Evolutionary conservation across 2,888 invertebrate genomes (phyloP), one percentile per base, ranked within the genome.

Genomic region (Stegana nigrithorax): DNA sequence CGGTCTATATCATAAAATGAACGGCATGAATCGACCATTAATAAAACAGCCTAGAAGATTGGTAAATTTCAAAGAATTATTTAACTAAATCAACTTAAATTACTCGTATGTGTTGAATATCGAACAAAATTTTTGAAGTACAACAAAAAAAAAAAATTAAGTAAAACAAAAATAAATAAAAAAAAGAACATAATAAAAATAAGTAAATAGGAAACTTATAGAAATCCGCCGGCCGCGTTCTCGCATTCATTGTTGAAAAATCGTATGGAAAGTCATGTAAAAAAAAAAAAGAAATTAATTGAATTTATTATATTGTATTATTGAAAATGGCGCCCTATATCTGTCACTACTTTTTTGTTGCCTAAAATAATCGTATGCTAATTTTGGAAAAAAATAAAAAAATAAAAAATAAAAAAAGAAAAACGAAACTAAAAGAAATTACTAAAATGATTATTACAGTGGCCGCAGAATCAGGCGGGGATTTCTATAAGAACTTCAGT

Each of bases 1-100:
- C 88, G 98, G 98, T 81, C 93, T 99, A 78, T 98, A 98, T 90
- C 93, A 93, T 88, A 96, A 95, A 89, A 94, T 96, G 94, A 97
- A 96, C 87, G 95, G 96, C 85, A 92, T 94, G 89, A 95, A 95
- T 88, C 90, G 96, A 83, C 96, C 96, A 64, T 89, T 96, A 82
- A 93, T 94, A 83, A 95, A 94, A 89, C 95, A 94, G 86, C 93
- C 95, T 84, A 91, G 95, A 87, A 90, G 96, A 89, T 89, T 94
- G 93, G 96, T 96, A 91, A 86, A 78, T 80, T 73, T 70, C 68
- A 68, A 70, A 58, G 55, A 23, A 47, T 23, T 47, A 47, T 25
- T n/a, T n/a, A 62, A 58, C 32, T 63, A 57, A 59, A 62, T 56
- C 8, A 47, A 57, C 26, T 51, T 39, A 47, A n/a, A 50, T 14